These are phyloP conservation scores for Sussaba pulchella DNA, from an alignment of 2,888 invertebrate genomes.

Conservation along the genomic window DNA sequence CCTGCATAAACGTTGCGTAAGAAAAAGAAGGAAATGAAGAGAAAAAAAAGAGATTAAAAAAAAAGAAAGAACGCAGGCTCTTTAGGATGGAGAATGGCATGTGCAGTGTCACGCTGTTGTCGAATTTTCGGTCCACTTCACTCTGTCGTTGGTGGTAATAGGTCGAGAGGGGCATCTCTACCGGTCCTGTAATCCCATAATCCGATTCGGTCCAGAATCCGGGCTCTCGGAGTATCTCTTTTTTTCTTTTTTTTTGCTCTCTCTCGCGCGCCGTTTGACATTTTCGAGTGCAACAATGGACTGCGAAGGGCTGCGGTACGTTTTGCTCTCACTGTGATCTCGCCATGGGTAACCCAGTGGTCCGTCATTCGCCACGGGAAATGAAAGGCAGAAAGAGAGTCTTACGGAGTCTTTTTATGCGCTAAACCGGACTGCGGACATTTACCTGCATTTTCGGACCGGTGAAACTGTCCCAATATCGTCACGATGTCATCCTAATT, in stretches of 20 bases:
- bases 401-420: slow-evolving; percentile 62
- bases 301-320: slow-evolving; percentile 71
- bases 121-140: slow-evolving; percentile 76
- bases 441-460: slow-evolving; percentile 69
- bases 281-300: slow-evolving; percentile 81
- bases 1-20: slow-evolving; percentile 42
- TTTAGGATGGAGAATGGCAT: slow-evolving; percentile 17
- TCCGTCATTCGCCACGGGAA: slow-evolving; percentile 68
- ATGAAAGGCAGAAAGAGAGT: slow-evolving; percentile 61
- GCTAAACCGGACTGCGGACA: slow-evolving; percentile 38
- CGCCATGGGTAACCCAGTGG: slow-evolving; percentile 42
- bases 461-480: slow-evolving; percentile 72
- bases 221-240: slow-evolving; percentile 73
- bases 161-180: slow-evolving; percentile 52
- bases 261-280: slow-evolving; percentile 76
- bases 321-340: slow-evolving; percentile 57
- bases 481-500: slow-evolving; percentile 80
- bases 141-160: slow-evolving; percentile 65
- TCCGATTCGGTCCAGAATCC: slow-evolving; percentile 79
- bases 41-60: too few relatives aligned
- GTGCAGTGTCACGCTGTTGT: slow-evolving; percentile 42
- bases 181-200: slow-evolving; percentile 78
- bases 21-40: neutral
- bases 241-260: too few relatives aligned
- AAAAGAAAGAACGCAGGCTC: neutral